Percentiles rank a stretch among this genome's conserved stretches.
Conservation (phyloP, 2,797 vertebrate species). For the Rousettus madagascariensis region DNA sequence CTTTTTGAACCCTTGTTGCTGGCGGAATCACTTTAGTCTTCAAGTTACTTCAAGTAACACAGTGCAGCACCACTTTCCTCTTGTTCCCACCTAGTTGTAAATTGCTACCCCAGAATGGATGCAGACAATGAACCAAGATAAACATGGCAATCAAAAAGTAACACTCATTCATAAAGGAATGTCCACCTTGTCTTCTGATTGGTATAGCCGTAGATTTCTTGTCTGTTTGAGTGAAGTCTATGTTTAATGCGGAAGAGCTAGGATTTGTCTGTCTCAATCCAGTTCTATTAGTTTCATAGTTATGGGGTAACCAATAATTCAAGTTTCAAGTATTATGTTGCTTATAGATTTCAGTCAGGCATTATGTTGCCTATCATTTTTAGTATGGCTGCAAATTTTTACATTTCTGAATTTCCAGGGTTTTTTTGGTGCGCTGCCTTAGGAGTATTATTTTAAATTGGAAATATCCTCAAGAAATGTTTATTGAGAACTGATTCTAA, state of each 20-base stretch:
- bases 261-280: neutral
- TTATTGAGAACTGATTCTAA: neutral
- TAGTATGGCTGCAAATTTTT: neutral
- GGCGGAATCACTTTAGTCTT: neutral
- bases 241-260: neutral
- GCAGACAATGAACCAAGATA: neutral
- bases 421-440: neutral
- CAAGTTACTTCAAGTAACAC: neutral
- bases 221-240: neutral
- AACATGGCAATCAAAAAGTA: neutral
- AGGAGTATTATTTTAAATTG: neutral
- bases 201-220: neutral
- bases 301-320: neutral
- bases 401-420: neutral
- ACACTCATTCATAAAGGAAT: fast-evolving
- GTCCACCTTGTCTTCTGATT: neutral
- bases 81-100: neutral
- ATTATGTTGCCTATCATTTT: neutral
- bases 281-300: neutral
- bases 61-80: neutral
- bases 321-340: neutral
- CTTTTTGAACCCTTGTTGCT: neutral
- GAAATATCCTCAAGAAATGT: neutral
- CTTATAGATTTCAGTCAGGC: neutral
- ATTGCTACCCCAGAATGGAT: neutral